phyloP scores from a whole-genome alignment of 2,113 vertebrate genomes.

The Cervus canadensis region DNA sequence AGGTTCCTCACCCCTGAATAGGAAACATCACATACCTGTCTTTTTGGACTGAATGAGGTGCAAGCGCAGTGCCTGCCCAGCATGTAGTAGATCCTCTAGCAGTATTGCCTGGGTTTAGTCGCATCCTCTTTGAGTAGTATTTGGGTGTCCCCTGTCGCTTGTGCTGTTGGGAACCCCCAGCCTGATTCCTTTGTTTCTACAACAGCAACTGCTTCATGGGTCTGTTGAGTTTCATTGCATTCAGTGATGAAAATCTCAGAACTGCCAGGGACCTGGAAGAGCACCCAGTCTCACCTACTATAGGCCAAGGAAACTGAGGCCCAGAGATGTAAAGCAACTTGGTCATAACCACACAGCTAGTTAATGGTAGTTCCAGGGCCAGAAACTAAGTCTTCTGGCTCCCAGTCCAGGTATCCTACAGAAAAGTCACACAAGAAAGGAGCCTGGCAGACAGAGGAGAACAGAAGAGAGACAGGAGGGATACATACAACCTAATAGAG shows the following conservation, averaged over 20 bases:
- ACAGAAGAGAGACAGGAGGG: not conserved
- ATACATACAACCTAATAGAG: not conserved
- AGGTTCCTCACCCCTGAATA: not conserved
- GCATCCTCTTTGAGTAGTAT: not conserved
- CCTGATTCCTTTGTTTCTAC: not conserved
- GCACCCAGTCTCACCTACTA: not conserved
- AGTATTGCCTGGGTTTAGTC: not conserved
- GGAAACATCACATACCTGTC: not conserved
- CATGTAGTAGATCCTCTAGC: not conserved
- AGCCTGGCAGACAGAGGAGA: not conserved
- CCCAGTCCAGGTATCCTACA: not conserved
- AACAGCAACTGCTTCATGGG: not conserved
- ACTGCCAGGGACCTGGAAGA: not conserved
- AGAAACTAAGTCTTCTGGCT: not conserved
- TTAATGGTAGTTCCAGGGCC: not conserved
- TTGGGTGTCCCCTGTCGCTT: conserved; percentile 47
- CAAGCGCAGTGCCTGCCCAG: not conserved
- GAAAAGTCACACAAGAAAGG: not conserved
- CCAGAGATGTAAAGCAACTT: not conserved
- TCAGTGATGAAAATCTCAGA: not conserved
- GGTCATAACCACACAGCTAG: not conserved
- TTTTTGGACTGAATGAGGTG: not conserved
- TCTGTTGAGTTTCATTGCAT: not conserved
- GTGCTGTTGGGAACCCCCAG: not conserved
- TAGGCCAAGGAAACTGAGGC: not conserved